Conservation (phyloP, 2,888 invertebrate genomes). For the Drosophila leonis region DNA sequence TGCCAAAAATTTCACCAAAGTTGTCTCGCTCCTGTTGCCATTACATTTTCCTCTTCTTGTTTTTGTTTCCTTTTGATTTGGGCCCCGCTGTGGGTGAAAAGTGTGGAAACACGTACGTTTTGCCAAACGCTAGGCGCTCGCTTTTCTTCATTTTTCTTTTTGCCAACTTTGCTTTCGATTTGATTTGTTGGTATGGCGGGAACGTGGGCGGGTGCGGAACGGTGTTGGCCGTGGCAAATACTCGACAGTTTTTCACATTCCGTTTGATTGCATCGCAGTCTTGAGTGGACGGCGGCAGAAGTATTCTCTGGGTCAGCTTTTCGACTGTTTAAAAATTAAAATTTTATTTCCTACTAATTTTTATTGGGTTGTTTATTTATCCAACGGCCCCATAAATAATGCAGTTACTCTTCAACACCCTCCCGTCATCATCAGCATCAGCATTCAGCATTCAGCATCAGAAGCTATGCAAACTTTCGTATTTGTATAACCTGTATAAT, state of each 20-base stretch:
- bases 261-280: conserved; percentile 58
- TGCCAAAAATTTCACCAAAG: conserved; percentile 57
- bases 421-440: background rate
- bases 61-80: conserved; percentile 5
- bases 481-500: conserved; percentile 7
- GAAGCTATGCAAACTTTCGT: conserved; percentile 9
- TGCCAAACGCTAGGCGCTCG: conserved; percentile 22
- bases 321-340: conserved; percentile 50
- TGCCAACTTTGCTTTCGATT: conserved; percentile 27
- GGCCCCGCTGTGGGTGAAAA: conserved; percentile 5
- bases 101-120: conserved; percentile 55
- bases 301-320: conserved; percentile 22
- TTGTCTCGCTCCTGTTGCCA: conserved; percentile 22
- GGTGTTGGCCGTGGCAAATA: conserved; percentile 22
- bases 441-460: conserved; percentile 8
- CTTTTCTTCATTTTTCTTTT: conserved; percentile 26
- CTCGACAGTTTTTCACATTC: conserved; percentile 54
- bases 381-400: conserved; percentile 40
- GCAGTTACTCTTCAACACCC: conserved; percentile 29
- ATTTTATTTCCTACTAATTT: conserved; percentile 61
- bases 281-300: conserved; percentile 11
- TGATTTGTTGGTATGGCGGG: conserved; percentile 16
- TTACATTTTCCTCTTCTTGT: conserved; percentile 14
- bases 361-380: conserved; percentile 45
- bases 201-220: too few species aligned